phyloP scores from a whole-genome alignment of 1,140 invertebrate species.

The Achroia grisella region DNA sequence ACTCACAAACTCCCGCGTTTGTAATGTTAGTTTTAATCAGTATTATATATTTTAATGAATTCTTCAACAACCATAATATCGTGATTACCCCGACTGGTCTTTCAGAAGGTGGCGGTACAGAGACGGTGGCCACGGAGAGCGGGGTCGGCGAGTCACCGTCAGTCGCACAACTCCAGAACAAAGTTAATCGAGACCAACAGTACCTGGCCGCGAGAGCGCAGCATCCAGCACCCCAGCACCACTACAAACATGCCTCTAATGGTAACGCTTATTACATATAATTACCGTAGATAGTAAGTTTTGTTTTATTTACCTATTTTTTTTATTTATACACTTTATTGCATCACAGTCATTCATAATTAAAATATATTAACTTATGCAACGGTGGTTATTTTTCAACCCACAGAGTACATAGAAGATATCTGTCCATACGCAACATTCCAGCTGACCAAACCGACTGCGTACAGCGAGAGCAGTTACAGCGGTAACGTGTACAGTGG shows the following conservation, averaged over 20 bases:
- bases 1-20: too few species aligned
- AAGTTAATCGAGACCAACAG: conserved; percentile 83
- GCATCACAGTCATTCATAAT: too few species aligned
- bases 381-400: not conserved
- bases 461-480: conserved; percentile 90
- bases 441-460: conserved; percentile 88
- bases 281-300: too few species aligned
- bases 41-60: too few species aligned
- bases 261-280: conserved; percentile 24
- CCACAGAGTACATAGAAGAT: conserved; percentile 89
- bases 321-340: too few species aligned
- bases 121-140: conserved; percentile 46
- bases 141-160: conserved; percentile 79
- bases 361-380: too few species aligned
- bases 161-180: conserved; percentile 83
- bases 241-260: conserved; percentile 64
- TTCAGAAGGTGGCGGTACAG: conserved; percentile 60
- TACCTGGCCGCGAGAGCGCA: conserved; percentile 78
- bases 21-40: too few species aligned
- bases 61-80: too few species aligned
- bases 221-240: conserved; percentile 61
- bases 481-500: conserved; percentile 91
- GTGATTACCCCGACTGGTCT: conserved; percentile 1
- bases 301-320: too few species aligned
- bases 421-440: conserved; percentile 94